phyloP scores from a whole-genome alignment of 2,888 invertebrate genomes.

The Napeogenes sylphis region DNA sequence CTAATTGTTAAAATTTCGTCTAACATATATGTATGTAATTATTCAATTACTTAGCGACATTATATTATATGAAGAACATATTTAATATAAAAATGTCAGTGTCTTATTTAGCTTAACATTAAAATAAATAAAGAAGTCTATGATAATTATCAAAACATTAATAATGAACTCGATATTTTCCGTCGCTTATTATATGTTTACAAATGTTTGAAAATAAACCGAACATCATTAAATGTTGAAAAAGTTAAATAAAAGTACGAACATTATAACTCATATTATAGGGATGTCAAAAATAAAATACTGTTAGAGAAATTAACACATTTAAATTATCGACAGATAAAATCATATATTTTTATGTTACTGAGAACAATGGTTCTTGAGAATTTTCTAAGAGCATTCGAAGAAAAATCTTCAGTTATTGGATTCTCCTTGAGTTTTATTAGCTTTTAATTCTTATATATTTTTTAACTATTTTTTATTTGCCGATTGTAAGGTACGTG shows the following conservation, averaged over 20 bases:
- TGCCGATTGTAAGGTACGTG: not conserved
- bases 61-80: no score
- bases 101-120: no score
- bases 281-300: no score
- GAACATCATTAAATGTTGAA: not conserved
- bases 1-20: no score
- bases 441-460: not conserved
- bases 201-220: slow-evolving; percentile 2
- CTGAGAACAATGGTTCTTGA: not conserved
- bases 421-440: slow-evolving; percentile 1
- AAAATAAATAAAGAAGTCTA: not conserved
- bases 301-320: no score
- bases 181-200: not conserved
- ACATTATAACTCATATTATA: no score
- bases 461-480: not conserved
- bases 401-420: slow-evolving; percentile 1
- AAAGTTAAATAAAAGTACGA: not conserved
- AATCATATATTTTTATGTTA: not conserved
- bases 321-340: not conserved
- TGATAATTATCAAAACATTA: not conserved
- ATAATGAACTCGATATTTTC: not conserved
- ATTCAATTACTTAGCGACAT: no score
- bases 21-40: no score
- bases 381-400: not conserved
- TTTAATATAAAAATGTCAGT: no score